Evolutionary conservation across 2,888 invertebrate species (phyloP), one percentile per base, ranked within the genome.

Genomic region (Mythimna albipuncta): DNA sequence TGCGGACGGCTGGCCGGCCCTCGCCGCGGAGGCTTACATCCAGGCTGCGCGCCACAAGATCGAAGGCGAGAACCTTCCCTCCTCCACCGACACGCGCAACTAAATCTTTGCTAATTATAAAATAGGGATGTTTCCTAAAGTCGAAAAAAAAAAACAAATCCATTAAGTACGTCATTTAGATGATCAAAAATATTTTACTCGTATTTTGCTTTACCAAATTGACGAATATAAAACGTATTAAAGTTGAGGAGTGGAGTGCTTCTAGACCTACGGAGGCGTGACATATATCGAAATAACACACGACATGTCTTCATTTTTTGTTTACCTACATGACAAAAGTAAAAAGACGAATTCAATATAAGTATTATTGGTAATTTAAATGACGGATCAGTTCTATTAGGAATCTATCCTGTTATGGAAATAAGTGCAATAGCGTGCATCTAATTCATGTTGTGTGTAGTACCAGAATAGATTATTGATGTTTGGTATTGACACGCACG

Each of bases 71-170:
- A 95, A 95, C 83, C 85, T 95, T 63, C 96, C 96, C 0, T 96
- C 96, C 32, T 96, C 96, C 21, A 96, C 96, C 0, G 95, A 96
- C 85, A 89, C 96, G 0, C 95, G 96, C 85, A 96, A 96, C 86
- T 96, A 89, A 94, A 80, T 38, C 1, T 72, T 52, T 21, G 11
- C 68, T 54, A 54, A 54, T 32, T 57, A 77, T 50, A 68, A n/a
- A 57, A 50, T 58, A 58, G 19, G 13, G 10, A 16, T 47, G 47
- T 47, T 47, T 47, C 16, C 16, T 47, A 11, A 16, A 47, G 26
- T 47, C 11, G n/a, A 2, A 47, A 47, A 47, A 47, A 5, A 47
- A 6, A 13, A 16, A 50, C 7, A 52, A 52, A 19, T 50, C 50
- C 6, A 16, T 52, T 52, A 9, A n/a, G n/a, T 52, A n/a, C 7